Conservation (phyloP, 2,113 vertebrate genomes). For the Leucopsar rothschildi region DNA sequence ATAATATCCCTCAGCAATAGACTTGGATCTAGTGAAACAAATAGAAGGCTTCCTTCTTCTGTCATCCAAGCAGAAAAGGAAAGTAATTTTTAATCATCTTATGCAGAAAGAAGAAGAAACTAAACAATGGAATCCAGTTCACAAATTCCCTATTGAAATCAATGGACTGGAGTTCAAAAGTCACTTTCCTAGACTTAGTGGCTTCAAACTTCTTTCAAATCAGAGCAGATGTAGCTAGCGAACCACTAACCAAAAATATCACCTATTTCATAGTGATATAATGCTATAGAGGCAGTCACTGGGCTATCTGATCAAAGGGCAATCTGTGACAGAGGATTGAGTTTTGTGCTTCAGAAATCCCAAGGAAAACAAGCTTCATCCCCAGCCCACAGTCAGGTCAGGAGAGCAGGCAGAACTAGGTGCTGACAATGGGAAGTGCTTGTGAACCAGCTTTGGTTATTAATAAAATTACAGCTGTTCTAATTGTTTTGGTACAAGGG, state of each 20-base stretch:
- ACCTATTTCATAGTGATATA: background rate
- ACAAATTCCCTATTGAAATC: background rate
- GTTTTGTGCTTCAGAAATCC: background rate
- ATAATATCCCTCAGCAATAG: background rate
- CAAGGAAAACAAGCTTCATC: background rate
- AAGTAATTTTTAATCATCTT: background rate
- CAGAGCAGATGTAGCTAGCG: background rate
- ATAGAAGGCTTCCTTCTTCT: background rate
- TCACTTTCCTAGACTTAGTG: background rate
- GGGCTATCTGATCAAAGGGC: background rate
- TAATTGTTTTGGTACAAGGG: background rate
- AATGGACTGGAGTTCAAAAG: background rate
- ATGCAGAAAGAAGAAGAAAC: background rate
- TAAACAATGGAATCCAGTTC: background rate
- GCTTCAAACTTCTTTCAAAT: background rate
- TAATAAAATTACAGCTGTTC: background rate
- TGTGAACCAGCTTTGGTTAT: background rate
- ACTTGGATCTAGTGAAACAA: background rate
- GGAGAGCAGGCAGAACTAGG: background rate
- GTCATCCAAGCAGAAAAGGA: background rate
- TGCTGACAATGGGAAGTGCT: rapidly evolving
- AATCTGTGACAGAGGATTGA: background rate
- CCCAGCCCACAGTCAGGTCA: background rate
- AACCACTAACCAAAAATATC: background rate
- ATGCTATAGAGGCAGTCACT: background rate